Percentiles rank a stretch among this genome's conserved stretches.
phyloP scores from a whole-genome alignment of 2,888 invertebrate genomes.

The Heliconius hortense region DNA sequence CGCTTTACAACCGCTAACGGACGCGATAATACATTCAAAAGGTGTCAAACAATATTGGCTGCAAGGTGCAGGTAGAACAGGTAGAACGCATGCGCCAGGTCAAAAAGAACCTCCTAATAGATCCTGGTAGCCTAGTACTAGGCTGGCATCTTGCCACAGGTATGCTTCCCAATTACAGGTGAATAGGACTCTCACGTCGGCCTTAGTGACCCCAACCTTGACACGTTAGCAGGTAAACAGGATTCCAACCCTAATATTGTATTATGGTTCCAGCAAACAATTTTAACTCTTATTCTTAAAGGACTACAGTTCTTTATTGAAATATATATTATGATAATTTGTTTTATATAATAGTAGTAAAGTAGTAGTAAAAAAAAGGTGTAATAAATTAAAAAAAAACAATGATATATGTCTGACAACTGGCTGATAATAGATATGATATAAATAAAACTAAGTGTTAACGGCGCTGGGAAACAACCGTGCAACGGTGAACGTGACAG shows the following conservation, averaged over 20 bases:
- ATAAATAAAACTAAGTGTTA: background rate
- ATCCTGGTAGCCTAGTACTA: constrained; percentile 69
- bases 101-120: constrained; percentile 54
- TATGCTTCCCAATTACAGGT: constrained; percentile 74
- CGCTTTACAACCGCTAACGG: constrained; percentile 40
- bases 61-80: constrained; percentile 62
- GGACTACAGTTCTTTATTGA: background rate
- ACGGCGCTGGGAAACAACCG: too few species aligned
- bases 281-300: constrained; percentile 23
- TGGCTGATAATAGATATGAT: background rate
- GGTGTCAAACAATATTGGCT: constrained; percentile 55
- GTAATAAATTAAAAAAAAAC: background rate
- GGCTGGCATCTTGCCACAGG: constrained; percentile 83
- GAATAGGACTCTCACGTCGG: constrained; percentile 59
- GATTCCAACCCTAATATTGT: constrained; percentile 32
- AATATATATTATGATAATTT: background rate
- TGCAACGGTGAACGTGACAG: too few species aligned
- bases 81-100: constrained; percentile 80
- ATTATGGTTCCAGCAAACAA: background rate
- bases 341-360: background rate
- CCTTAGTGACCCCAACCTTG: constrained; percentile 60
- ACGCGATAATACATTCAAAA: constrained; percentile 43
- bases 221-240: constrained; percentile 40
- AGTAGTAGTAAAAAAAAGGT: background rate
- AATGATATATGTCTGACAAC: background rate